Evolutionary conservation across 1,140 invertebrate species (phyloP).

Genomic region (Bombus superbus): DNA sequence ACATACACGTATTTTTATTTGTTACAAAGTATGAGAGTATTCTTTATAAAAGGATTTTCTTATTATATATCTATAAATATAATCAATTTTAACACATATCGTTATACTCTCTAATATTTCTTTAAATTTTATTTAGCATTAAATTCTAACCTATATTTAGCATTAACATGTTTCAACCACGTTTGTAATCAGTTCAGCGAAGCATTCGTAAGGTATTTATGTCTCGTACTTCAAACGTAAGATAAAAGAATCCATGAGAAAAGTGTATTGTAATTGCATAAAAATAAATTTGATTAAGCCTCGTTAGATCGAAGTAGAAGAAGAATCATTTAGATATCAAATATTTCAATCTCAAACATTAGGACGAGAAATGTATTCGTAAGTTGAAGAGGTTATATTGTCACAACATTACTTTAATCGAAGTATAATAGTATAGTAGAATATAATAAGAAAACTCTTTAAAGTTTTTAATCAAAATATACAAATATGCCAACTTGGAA

Average conservation of each 20-base stretch:
- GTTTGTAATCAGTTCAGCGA: background rate
- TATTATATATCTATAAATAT: background rate
- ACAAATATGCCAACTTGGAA: constrained; percentile 66
- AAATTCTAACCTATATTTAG: constrained; percentile 26
- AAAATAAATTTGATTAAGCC: background rate
- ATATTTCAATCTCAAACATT: constrained; percentile 19
- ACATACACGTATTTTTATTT: background rate
- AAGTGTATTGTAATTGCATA: background rate
- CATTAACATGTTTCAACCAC: background rate
- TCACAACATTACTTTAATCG: background rate
- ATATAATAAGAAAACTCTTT: background rate
- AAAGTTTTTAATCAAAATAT: background rate
- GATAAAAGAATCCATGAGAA: background rate
- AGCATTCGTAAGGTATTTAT: background rate
- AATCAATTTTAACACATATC: too few relatives aligned
- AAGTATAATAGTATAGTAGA: too few relatives aligned
- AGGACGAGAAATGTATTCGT: background rate
- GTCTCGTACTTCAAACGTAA: background rate
- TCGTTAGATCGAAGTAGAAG: background rate
- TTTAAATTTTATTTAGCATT: background rate
- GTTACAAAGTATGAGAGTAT: background rate
- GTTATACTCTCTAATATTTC: background rate
- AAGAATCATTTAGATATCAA: background rate
- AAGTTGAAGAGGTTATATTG: constrained; percentile 44
- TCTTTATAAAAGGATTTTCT: background rate